A percentile compares a stretch with the other conserved stretches of the same genome.
These are phyloP conservation scores for Agonopterix subpropinquella DNA, from an alignment of 2,888 invertebrate genomes.

Conservation along the genomic window DNA sequence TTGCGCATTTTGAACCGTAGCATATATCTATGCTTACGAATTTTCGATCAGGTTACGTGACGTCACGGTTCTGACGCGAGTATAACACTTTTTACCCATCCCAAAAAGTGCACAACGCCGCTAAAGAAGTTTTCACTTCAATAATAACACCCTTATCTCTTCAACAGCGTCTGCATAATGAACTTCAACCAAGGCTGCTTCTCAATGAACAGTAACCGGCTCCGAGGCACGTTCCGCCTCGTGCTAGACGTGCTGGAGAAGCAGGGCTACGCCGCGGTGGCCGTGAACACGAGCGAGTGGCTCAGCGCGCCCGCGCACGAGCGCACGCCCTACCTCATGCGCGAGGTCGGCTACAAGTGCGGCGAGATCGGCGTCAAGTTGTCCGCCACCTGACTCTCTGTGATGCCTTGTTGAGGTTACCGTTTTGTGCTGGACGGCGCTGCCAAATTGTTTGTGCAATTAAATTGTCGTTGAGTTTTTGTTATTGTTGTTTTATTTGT, in stretches of 20 bases:
- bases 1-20: too few species aligned
- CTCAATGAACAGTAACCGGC: constrained; percentile 73
- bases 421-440: background rate
- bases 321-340: constrained; percentile 78
- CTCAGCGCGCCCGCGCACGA: constrained; percentile 69
- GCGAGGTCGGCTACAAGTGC: constrained; percentile 65
- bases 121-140: too few species aligned
- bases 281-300: constrained; percentile 74
- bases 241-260: constrained; percentile 73
- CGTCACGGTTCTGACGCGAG: too few species aligned
- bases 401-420: background rate
- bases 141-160: background rate
- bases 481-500: constrained; percentile 5
- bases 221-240: constrained; percentile 70
- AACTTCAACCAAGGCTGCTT: constrained; percentile 71
- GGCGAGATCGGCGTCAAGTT: constrained; percentile 61
- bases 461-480: constrained; percentile 11
- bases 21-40: too few species aligned
- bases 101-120: too few species aligned
- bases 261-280: constrained; percentile 71
- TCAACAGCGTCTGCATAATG: constrained; percentile 75
- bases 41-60: too few species aligned
- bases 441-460: constrained; percentile 14
- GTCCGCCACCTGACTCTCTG: constrained; percentile 34
- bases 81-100: too few species aligned